Percentiles rank a stretch among this genome's conserved stretches.
These are phyloP conservation scores for Procavia capensis DNA, from an alignment of 2,113 vertebrate genomes.

Conservation along the genomic window DNA sequence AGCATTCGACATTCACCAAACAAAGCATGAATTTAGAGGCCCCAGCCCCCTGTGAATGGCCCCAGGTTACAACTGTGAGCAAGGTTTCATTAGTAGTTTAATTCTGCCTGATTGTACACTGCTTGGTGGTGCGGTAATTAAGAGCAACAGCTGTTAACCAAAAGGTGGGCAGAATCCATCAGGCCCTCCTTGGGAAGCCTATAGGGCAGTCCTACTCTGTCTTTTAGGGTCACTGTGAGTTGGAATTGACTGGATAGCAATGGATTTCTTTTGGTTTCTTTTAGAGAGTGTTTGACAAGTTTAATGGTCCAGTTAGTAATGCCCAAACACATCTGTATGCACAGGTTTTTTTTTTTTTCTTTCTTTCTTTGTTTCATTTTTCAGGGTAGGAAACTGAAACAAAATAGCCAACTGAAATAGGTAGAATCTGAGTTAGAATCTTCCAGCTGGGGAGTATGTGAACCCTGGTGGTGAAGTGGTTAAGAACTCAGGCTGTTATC, in stretches of 20 bases:
- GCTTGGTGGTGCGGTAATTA: too few species aligned
- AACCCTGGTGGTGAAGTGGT: too few species aligned
- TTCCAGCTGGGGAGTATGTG: neutral
- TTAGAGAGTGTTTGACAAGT: neutral
- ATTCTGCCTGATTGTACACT: neutral
- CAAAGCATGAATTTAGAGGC: conserved; percentile 16
- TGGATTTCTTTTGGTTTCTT: too few species aligned
- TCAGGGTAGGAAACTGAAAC: neutral
- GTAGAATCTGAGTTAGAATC: neutral
- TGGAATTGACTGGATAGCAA: too few species aligned
- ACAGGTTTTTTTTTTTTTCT: neutral
- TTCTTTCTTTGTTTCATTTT: neutral
- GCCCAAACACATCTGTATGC: neutral
- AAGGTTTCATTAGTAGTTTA: neutral
- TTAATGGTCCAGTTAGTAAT: neutral
- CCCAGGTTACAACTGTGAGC: neutral
- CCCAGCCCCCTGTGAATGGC: neutral
- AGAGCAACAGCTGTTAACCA: too few species aligned
- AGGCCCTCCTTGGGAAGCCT: too few species aligned
- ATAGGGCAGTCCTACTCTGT: too few species aligned
- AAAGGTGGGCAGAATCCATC: too few species aligned
- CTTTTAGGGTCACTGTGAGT: too few species aligned
- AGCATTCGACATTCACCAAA: neutral
- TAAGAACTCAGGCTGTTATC: too few species aligned
- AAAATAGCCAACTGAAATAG: neutral